Percentiles rank a stretch among this genome's conserved stretches.
Conservation (phyloP, 1,140 invertebrate genomes). For the Zaprionus ghesquierei region DNA sequence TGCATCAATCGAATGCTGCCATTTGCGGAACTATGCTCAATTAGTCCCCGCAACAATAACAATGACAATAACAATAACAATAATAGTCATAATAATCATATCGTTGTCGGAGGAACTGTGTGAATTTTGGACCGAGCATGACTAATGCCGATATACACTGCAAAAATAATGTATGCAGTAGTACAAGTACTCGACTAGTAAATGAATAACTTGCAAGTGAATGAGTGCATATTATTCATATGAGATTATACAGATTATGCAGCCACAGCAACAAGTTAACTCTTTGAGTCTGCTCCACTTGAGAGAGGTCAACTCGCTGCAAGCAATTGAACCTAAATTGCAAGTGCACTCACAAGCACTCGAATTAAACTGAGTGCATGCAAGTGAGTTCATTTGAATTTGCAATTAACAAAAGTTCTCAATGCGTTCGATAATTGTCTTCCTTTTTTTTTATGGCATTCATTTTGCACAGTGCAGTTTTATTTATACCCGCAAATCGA, state of each 20-base stretch:
- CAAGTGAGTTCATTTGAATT: neutral
- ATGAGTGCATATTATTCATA: no score
- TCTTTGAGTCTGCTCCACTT: neutral
- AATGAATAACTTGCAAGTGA: neutral
- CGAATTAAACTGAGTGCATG: neutral
- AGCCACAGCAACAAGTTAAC: no score
- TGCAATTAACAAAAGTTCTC: neutral
- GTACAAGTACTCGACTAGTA: neutral
- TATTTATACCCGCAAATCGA: neutral
- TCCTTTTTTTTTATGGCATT: no score
- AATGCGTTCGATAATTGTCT: neutral
- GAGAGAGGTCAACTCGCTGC: neutral
- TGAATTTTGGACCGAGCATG: constrained; percentile 6
- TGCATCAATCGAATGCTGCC: constrained; percentile 12
- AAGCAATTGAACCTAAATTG: neutral
- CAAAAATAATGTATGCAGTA: no score
- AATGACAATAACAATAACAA: constrained; percentile 8
- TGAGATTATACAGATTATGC: no score
- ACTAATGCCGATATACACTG: neutral
- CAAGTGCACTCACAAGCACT: neutral
- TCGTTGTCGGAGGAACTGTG: constrained; percentile 10
- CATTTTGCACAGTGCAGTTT: constrained; percentile 8
- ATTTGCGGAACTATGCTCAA: constrained; percentile 38
- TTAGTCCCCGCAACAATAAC: constrained; percentile 34
- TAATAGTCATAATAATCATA: constrained; percentile 29